Conservation (phyloP, 2,797 vertebrate species). For the Lagocephalus sceleratus region DNA sequence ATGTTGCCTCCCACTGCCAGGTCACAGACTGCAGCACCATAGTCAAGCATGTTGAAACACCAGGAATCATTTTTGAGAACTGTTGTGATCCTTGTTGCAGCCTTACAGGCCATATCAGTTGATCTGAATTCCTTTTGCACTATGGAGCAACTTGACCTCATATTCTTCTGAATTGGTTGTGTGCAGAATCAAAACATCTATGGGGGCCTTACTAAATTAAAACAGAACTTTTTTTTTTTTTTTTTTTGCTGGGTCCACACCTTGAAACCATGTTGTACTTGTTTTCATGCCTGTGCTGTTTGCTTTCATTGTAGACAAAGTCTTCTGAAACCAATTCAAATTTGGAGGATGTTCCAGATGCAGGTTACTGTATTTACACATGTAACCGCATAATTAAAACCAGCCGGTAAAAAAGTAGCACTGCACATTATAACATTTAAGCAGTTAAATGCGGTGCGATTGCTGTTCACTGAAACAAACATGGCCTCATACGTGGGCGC, state of each 20-base stretch:
- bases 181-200: slow-evolving; percentile 37
- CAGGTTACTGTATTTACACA: no score
- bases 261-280: slow-evolving; percentile 11
- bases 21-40: slow-evolving; percentile 2
- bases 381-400: no score
- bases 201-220: slow-evolving; percentile 19
- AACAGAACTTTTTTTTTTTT: slow-evolving; percentile 27
- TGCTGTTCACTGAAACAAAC: no score
- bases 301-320: neutral
- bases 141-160: slow-evolving; percentile 27
- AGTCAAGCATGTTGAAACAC: slow-evolving; percentile 9
- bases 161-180: slow-evolving; percentile 38
- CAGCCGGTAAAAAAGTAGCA: no score
- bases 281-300: slow-evolving; percentile 18
- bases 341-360: no score
- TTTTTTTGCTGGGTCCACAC: slow-evolving; percentile 12
- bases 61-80: slow-evolving; percentile 3
- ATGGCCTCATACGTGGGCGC: no score
- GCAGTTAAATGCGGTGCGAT: no score
- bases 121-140: slow-evolving; percentile 24
- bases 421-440: no score
- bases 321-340: no score
- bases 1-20: no score
- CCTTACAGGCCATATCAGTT: slow-evolving; percentile 29
- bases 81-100: slow-evolving; percentile 36